Conservation (phyloP, 53 echinoderm and acorn worm species). For the Echinometra lucunter region DNA sequence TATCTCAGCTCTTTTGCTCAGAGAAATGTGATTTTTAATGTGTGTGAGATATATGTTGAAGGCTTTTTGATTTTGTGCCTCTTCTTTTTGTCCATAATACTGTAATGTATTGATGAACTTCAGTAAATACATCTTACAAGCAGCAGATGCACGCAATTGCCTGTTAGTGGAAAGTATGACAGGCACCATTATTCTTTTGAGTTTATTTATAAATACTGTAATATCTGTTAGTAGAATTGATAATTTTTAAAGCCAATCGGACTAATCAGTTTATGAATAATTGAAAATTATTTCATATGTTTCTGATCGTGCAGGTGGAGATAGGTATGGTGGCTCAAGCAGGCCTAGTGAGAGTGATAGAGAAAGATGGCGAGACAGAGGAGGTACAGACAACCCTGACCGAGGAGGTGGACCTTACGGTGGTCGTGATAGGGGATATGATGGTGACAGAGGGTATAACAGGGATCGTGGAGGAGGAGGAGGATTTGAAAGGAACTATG, state of each 20-base stretch:
- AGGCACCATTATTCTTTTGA: too few relatives aligned
- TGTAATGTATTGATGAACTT: neutral
- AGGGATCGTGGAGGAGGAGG: conserved; percentile 41
- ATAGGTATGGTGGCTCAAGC: conserved; percentile 52
- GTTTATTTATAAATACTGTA: neutral
- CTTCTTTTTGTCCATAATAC: neutral
- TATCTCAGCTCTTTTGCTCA: neutral
- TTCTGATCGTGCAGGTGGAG: conserved; percentile 34
- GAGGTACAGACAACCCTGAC: conserved; percentile 11
- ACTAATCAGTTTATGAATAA: neutral
- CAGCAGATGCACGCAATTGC: too few relatives aligned
- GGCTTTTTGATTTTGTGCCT: too few relatives aligned
- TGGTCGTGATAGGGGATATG: conserved; percentile 53
- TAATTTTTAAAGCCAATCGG: too few relatives aligned
- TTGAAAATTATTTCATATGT: neutral
- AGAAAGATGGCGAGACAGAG: conserved; percentile 73
- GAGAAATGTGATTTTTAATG: too few relatives aligned
- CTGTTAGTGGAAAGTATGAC: too few relatives aligned
- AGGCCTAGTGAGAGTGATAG: conserved; percentile 71
- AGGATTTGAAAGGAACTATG: conserved; percentile 47
- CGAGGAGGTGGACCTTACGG: conserved; percentile 36
- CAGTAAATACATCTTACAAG: neutral
- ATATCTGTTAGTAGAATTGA: neutral
- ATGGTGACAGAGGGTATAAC: conserved; percentile 61
- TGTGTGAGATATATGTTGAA: too few relatives aligned